Percentiles rank a stretch among this genome's conserved stretches.
Evolutionary conservation across 2,888 invertebrate genomes (phyloP).

Genomic region (Cactoblastis cactorum): DNA sequence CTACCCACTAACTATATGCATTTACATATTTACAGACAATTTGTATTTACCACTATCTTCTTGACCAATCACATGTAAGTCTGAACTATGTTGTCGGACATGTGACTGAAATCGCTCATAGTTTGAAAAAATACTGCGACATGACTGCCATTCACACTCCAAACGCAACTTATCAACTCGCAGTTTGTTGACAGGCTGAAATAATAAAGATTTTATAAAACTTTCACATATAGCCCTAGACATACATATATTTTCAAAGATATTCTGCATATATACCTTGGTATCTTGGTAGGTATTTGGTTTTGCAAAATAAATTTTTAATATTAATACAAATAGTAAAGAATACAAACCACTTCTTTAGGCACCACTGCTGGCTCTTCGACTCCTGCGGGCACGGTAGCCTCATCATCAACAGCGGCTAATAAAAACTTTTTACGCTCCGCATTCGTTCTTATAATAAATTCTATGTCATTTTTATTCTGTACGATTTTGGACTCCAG

Average conservation of each 20-base stretch:
- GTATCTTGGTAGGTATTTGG: no score
- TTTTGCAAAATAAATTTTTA: no score
- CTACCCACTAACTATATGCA: no score
- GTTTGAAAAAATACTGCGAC: constrained; percentile 51
- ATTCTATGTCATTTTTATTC: constrained; percentile 66
- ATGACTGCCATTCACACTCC: constrained; percentile 81
- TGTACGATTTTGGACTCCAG: constrained; percentile 49
- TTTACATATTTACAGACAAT: constrained; percentile 2
- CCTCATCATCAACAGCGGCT: constrained; percentile 57
- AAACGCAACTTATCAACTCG: constrained; percentile 43
- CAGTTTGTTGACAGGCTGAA: constrained; percentile 47
- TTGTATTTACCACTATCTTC: constrained; percentile 36
- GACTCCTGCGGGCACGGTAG: constrained; percentile 58
- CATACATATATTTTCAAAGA: no score
- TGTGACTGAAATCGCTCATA: constrained; percentile 78
- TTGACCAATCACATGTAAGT: constrained; percentile 54
- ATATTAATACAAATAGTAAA: no score
- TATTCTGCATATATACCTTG: no score
- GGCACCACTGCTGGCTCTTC: constrained; percentile 49
- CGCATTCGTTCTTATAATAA: constrained; percentile 60
- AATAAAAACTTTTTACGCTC: constrained; percentile 57
- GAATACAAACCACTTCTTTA: constrained; percentile 45
- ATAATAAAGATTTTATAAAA: constrained; percentile 9
- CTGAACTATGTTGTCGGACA: constrained; percentile 71
- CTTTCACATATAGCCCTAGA: no score